These are phyloP conservation scores for Phania funesta DNA, from an alignment of 2,888 invertebrate genomes.

Conservation along the genomic window DNA sequence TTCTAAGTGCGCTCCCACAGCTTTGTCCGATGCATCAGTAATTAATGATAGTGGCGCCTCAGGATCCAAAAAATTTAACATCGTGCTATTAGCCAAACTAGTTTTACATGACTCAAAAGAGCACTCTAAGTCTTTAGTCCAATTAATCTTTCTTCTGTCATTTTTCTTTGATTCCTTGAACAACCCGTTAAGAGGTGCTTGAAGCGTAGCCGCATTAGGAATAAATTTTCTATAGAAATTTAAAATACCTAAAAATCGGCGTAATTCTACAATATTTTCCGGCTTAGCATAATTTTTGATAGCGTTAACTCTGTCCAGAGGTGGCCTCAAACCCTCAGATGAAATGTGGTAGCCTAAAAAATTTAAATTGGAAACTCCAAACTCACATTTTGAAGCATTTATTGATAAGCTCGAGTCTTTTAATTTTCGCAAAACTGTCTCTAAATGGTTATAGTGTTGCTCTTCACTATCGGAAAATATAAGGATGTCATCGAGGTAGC, in stretches of 20 bases:
- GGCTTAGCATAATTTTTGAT: background rate
- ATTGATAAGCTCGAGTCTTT: constrained; percentile 67
- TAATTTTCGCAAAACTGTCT: constrained; percentile 66
- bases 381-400: constrained; percentile 67
- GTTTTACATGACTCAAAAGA: constrained; percentile 11
- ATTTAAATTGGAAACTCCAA: constrained; percentile 46
- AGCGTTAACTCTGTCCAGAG: background rate
- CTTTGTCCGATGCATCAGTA: constrained; percentile 26
- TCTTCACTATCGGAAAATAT: constrained; percentile 67
- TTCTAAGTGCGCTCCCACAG: constrained; percentile 59
- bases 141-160: constrained; percentile 14
- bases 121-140: background rate
- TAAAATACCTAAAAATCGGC: constrained; percentile 56
- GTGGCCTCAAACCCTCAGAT: constrained; percentile 28
- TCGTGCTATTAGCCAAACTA: background rate
- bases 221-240: constrained; percentile 60
- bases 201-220: constrained; percentile 36
- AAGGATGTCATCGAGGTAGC: constrained; percentile 73
- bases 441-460: constrained; percentile 67
- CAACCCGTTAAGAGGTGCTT: constrained; percentile 27
- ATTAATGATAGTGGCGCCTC: constrained; percentile 44
- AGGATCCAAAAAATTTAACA: constrained; percentile 29
- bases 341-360: constrained; percentile 34
- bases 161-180: constrained; percentile 52
- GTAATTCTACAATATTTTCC: constrained; percentile 33